phyloP scores from a whole-genome alignment of 2,888 invertebrate species.

The Poecilobothrus nobilitatus region DNA sequence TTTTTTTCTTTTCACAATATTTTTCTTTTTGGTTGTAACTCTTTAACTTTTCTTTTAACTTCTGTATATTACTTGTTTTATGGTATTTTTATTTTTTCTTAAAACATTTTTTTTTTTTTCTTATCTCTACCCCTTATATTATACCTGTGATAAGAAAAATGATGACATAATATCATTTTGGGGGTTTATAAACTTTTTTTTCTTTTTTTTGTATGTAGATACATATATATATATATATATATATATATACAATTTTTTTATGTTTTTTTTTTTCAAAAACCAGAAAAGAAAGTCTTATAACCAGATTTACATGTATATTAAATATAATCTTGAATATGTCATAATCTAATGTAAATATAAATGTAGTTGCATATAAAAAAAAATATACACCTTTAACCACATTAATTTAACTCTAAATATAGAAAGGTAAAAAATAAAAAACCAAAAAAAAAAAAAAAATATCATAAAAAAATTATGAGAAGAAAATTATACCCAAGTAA shows the following conservation, averaged over 20 bases:
- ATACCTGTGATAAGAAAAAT: no score
- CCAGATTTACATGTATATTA: not conserved
- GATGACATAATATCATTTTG: no score
- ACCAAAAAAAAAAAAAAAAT: not conserved
- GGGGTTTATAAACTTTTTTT: no score
- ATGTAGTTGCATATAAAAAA: not conserved
- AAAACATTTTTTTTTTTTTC: no score
- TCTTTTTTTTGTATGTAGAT: not conserved
- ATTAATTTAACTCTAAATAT: not conserved
- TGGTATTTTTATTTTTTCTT: no score
- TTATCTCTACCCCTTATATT: no score
- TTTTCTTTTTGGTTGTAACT: no score
- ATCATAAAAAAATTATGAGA: no score
- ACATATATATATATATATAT: not conserved
- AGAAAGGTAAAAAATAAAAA: not conserved
- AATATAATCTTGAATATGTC: not conserved
- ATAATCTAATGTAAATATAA: not conserved
- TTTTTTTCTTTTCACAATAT: no score
- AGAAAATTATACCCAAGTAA: not conserved
- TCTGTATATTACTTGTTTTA: no score
- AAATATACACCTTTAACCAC: not conserved
- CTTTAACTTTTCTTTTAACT: no score
- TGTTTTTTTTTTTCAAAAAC: not conserved
- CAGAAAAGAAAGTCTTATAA: not conserved
- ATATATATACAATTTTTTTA: not conserved